Base-by-base conservation (phyloP, 1,140 invertebrate genomes). In the Spodoptera litura region DNA sequence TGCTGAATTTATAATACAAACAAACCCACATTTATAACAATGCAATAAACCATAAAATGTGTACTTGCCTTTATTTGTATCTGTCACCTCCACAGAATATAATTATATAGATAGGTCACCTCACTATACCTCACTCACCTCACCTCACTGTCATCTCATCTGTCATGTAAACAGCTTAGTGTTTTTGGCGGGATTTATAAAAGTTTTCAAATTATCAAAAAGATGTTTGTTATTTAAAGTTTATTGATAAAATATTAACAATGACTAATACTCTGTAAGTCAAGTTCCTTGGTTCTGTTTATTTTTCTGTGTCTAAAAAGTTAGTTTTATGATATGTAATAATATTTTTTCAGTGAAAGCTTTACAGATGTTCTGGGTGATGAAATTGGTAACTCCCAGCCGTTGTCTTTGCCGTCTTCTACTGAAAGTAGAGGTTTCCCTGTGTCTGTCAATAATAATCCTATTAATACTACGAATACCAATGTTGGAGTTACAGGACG, bases 291-390 rank as follows among this genome's bases (percentile, higher is more conserved):
- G 20, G 4, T 6, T 56, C 20, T 56, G 4, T 20, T 20, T 20
- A 20, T 20, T 56, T 20, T 56, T 20, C n/a, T 13, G 5, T n/a
- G n/a, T 6, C 20, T 3, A 5, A 20, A 15, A 5, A 5, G n/a
- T 6, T 56, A 56, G 20, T 20, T 59, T 12, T 27, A 11, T 2
- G 1, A 59, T 1, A 44, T 35, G 5, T 35, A 52, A 15, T 31
- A 51, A 25, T 9, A 27, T 56, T 59, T 78, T 87, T 88, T 79
- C 70, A 93, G 92, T 58, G 64, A 75, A 61, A 88, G 82, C 27
- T 93, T 92, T 70, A 91, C 91, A 49, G 90, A 93, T 83, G 52
- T 91, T 78, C 80, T 91, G 12, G 82, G 84, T 31, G 88, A 90
- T n/a, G 88, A 90, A 75, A 86, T 90, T 81, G 59, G 51, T 2